Base-by-base conservation (phyloP, 2,797 vertebrate species). In the Botia kubotai region DNA sequence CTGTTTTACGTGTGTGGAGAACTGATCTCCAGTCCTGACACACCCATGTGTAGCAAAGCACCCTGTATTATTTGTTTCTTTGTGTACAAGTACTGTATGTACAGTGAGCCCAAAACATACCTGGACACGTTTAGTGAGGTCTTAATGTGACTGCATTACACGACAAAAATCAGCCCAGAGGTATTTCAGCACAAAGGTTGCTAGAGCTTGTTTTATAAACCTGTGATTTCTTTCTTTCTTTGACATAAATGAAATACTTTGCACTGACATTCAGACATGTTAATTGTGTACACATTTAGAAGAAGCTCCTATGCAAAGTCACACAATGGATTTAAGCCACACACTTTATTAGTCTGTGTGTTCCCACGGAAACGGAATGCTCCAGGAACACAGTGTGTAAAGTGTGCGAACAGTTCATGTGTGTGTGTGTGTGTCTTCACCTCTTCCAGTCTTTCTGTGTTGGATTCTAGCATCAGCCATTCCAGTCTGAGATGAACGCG, bases 401-500 rank as follows among this genome's bases (percentile, higher is more conserved):
- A 17, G 14, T 11, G 19, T 58, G 57, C 13, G 21, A 57, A 57
- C 23, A 26, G 21, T 60, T 60, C 4, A 12, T 70, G 10, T 62
- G 17, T 14, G 13, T 62, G 2, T 62, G 29, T 43, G 39, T 33
- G 39, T 43, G 46, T n/a, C 13, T 52, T 83, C 3, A 97, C 97
- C 95, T 97, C 89, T 53, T 96, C 94, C 23, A 98, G 91, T 48
- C 85, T 91, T 74, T 95, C 94, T n/a, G 94, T 89, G 76, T 85
- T 92, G 0, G 93, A 79, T 87, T 95, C 83, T 77, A 97, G 90
- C 0, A 90, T 85, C 76, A 98, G 89, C 97, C 97, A 98, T 87
- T 98, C 96, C 82, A 98, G 90, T 84, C 85, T 93, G 86, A 98
- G 91, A 84, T 95, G 96, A 86, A 98, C 89, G 48, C 91, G 93